These are phyloP conservation scores for Orthonyx spaldingii DNA, from an alignment of 2,113 vertebrate genomes.

Conservation along the genomic window DNA sequence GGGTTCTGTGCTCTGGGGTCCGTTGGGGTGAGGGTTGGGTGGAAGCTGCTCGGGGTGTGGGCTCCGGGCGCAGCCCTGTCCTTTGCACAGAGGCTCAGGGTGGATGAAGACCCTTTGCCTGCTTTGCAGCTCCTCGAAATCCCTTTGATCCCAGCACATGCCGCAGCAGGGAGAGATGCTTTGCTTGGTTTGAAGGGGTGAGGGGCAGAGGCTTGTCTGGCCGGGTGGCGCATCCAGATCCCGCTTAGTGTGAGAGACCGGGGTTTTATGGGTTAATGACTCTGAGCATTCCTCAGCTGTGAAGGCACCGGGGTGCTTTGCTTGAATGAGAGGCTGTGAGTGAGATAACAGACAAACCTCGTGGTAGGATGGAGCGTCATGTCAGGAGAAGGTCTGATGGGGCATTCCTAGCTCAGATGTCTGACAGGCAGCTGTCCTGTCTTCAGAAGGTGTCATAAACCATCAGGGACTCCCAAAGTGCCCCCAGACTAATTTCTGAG, in stretches of 20 bases:
- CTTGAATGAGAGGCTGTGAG: background rate
- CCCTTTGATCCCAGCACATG: background rate
- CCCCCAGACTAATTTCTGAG: background rate
- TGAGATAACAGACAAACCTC: background rate
- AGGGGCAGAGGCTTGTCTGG: background rate
- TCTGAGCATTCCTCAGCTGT: background rate
- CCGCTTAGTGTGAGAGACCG: background rate
- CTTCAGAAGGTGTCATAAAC: background rate
- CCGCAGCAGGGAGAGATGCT: too few relatives aligned
- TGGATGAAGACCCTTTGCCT: background rate
- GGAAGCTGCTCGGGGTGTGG: background rate
- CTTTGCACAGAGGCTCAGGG: too few relatives aligned
- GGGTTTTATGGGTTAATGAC: background rate
- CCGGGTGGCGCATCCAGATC: rapidly evolving
- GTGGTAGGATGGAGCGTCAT: background rate
- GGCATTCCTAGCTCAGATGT: background rate
- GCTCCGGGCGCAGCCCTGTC: rapidly evolving
- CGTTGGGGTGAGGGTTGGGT: background rate
- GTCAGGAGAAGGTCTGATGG: background rate
- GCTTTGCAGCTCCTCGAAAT: background rate
- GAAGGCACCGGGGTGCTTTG: background rate
- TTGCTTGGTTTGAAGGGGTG: background rate
- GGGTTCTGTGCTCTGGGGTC: background rate
- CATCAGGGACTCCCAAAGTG: background rate
- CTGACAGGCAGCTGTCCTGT: background rate